These are phyloP conservation scores for Drosophila serrata DNA, from an alignment of 1,140 invertebrate genomes.

Conservation along the genomic window DNA sequence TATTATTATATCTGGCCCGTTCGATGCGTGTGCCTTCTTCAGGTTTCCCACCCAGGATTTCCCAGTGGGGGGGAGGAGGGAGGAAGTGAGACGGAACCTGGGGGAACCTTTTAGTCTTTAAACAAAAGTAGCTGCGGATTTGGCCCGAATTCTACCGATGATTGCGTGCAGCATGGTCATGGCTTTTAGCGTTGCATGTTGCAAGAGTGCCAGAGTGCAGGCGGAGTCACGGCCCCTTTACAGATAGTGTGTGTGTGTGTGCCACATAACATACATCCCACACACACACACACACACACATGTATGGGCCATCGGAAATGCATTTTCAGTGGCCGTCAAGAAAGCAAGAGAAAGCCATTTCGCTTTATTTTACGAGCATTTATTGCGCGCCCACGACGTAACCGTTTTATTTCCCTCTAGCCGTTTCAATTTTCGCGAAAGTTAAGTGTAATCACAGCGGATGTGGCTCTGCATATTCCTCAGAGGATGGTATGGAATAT, in stretches of 20 bases:
- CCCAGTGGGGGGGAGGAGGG: neutral
- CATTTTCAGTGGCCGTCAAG: slow-evolving; percentile 80
- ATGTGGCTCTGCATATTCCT: slow-evolving; percentile 20
- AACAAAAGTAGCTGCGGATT: slow-evolving; percentile 73
- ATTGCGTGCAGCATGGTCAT: slow-evolving; percentile 75
- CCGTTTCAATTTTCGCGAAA: slow-evolving; percentile 69
- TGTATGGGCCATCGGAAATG: slow-evolving; percentile 61
- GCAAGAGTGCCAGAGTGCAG: slow-evolving; percentile 20
- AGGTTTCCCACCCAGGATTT: neutral
- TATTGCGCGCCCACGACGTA: slow-evolving; percentile 52
- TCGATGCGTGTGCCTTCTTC: slow-evolving; percentile 56
- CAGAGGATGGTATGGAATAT: neutral
- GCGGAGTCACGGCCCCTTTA: slow-evolving; percentile 54
- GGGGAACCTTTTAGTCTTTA: slow-evolving; percentile 64
- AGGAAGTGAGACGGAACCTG: neutral
- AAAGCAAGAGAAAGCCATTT: slow-evolving; percentile 81
- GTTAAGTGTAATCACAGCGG: slow-evolving; percentile 63
- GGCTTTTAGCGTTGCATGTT: slow-evolving; percentile 73
- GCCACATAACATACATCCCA: slow-evolving; percentile 11
- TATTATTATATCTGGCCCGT: slow-evolving; percentile 72
- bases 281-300: slow-evolving; percentile 5
- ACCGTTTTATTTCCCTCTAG: slow-evolving; percentile 54
- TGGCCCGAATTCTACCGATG: slow-evolving; percentile 48
- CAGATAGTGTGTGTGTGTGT: slow-evolving; percentile 1
- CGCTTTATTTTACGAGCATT: slow-evolving; percentile 79